Percentiles rank a stretch among this genome's conserved stretches.
Conservation (phyloP, 2,888 invertebrate genomes). For the Hemithea aestivaria region DNA sequence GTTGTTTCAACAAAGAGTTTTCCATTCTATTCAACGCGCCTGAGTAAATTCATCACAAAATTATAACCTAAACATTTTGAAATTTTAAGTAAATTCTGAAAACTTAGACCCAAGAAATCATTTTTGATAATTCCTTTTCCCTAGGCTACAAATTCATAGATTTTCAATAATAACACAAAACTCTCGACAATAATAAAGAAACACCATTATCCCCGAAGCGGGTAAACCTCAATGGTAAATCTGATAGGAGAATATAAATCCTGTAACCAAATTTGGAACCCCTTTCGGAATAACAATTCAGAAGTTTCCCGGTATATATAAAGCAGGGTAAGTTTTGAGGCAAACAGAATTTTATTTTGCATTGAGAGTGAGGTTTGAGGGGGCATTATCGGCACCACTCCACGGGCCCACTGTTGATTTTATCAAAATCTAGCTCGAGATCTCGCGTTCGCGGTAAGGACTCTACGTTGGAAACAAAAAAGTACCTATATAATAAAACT, state of each 20-base stretch:
- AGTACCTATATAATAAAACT: no score
- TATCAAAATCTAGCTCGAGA: constrained; percentile 65
- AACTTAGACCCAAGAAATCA: no score
- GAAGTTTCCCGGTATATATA: constrained; percentile 61
- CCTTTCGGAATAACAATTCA: constrained; percentile 68
- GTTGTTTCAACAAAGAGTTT: no score
- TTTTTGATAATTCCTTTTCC: no score
- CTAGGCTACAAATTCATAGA: no score
- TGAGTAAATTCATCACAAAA: no score
- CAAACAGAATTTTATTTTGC: constrained; percentile 68
- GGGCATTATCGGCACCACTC: constrained; percentile 70
- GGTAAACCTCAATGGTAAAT: constrained; percentile 19
- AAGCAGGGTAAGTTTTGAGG: constrained; percentile 50
- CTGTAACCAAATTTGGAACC: constrained; percentile 41
- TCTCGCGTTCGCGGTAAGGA: constrained; percentile 6
- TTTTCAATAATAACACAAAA: not conserved
- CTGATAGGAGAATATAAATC: constrained; percentile 38
- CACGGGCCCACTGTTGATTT: constrained; percentile 65
- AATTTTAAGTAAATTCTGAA: no score
- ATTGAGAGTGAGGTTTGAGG: constrained; percentile 62
- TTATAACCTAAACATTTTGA: no score
- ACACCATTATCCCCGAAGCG: constrained; percentile 19
- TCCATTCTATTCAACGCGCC: no score
- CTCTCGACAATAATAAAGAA: constrained; percentile 11
- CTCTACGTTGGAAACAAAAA: not conserved